Evolutionary conservation across 2,888 invertebrate species (phyloP).

Genomic region (Oligia latruncula): DNA sequence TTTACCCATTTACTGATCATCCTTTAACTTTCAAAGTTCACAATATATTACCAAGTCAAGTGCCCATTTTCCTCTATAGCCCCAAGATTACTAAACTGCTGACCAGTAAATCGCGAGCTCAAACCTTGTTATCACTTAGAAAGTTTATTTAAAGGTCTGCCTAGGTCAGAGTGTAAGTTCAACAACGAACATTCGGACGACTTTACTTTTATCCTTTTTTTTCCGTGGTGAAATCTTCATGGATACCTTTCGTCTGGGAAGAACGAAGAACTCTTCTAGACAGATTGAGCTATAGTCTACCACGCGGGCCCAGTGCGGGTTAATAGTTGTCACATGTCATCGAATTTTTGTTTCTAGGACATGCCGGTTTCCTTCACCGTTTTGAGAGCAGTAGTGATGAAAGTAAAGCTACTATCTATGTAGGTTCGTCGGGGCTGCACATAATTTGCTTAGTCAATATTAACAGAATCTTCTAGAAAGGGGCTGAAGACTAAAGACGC

Average conservation of each 20-base stretch:
- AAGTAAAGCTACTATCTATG: too few species aligned
- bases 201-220: neutral
- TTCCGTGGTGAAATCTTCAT: neutral
- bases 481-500: neutral
- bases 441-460: neutral
- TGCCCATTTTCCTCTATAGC: conserved; percentile 5
- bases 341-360: too few species aligned
- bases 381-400: too few species aligned
- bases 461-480: neutral
- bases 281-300: too few species aligned
- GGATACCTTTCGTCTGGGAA: neutral
- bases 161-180: neutral
- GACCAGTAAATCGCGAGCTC: conserved; percentile 49
- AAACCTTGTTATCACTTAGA: conserved; percentile 44
- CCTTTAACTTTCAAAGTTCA: conserved; percentile 20
- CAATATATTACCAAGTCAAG: conserved; percentile 15
- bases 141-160: conserved; percentile 34
- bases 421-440: too few species aligned
- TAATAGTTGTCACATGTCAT: too few species aligned
- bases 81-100: conserved; percentile 52
- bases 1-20: neutral
- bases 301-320: too few species aligned
- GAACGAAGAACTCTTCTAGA: too few species aligned
- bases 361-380: too few species aligned
- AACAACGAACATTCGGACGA: neutral